phyloP scores from a whole-genome alignment of 2,113 vertebrate genomes.

The Cyanoramphus novaezelandiae region DNA sequence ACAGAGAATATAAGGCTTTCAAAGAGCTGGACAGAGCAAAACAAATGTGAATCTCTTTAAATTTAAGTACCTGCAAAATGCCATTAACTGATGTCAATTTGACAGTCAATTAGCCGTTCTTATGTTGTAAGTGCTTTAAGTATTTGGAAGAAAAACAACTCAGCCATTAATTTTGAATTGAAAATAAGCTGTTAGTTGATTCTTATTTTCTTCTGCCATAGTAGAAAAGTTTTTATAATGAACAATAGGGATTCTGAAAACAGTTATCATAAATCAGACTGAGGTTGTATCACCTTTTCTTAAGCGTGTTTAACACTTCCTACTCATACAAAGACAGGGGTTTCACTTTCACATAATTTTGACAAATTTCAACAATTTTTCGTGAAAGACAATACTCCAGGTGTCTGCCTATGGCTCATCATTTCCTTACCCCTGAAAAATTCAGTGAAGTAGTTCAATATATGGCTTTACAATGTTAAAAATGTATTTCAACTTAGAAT shows the following conservation, averaged over 20 bases:
- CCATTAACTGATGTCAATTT: conserved; percentile 32
- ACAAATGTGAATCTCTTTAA: neutral
- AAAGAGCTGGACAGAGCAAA: neutral
- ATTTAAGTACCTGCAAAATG: conserved; percentile 39
- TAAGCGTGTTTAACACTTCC: neutral
- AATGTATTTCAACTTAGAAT: neutral
- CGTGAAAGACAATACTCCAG: neutral
- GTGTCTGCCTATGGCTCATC: neutral
- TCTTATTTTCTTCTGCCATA: neutral
- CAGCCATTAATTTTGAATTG: neutral
- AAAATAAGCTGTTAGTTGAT: neutral
- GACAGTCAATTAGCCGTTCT: conserved; percentile 12
- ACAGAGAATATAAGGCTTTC: neutral
- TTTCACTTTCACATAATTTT: neutral
- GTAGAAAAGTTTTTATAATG: neutral
- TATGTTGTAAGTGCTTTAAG: neutral
- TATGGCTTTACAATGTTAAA: neutral
- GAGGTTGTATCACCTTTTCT: neutral
- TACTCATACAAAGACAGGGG: neutral
- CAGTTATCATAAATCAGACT: neutral
- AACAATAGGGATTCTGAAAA: neutral
- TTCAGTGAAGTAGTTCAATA: neutral
- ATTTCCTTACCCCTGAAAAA: neutral
- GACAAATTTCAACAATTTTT: neutral
- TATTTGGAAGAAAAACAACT: conserved; percentile 26